Percentiles rank a stretch among this genome's conserved stretches.
Conservation (phyloP, 1,140 invertebrate genomes). For the Dryas iulia region DNA sequence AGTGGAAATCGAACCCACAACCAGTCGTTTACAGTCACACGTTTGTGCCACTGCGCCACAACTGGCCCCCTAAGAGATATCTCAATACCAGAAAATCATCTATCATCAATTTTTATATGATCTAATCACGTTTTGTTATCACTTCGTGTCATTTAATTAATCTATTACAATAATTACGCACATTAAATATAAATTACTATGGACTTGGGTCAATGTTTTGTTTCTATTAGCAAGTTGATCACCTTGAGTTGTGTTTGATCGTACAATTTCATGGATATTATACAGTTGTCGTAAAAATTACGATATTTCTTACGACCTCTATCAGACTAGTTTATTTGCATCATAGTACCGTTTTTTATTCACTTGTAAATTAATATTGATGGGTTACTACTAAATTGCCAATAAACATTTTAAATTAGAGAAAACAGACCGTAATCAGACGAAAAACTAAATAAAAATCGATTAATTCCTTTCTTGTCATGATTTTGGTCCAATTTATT, state of each 20-base stretch:
- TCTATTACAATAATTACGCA: not conserved
- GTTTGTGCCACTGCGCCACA: too few relatives aligned
- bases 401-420: not conserved
- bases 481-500: not conserved
- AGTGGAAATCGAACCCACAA: too few relatives aligned
- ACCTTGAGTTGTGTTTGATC: slow-evolving; percentile 25
- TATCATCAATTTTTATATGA: not conserved
- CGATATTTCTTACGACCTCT: slow-evolving; percentile 24
- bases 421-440: not conserved
- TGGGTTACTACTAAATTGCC: not conserved
- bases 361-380: not conserved
- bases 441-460: not conserved
- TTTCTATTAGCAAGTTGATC: slow-evolving; percentile 20
- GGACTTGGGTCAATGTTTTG: slow-evolving; percentile 25
- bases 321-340: slow-evolving; percentile 24
- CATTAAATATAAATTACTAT: slow-evolving; percentile 9
- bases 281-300: slow-evolving; percentile 15
- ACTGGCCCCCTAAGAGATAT: too few relatives aligned
- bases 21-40: too few relatives aligned
- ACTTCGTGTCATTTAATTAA: not conserved
- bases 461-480: not conserved
- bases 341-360: slow-evolving; percentile 6
- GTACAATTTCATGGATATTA: slow-evolving; percentile 18
- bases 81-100: too few relatives aligned
- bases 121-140: not conserved